A percentile compares a stretch with the other conserved stretches of the same genome.
phyloP scores from a whole-genome alignment of 2,797 vertebrate species.

The Synaphobranchus kaupii region DNA sequence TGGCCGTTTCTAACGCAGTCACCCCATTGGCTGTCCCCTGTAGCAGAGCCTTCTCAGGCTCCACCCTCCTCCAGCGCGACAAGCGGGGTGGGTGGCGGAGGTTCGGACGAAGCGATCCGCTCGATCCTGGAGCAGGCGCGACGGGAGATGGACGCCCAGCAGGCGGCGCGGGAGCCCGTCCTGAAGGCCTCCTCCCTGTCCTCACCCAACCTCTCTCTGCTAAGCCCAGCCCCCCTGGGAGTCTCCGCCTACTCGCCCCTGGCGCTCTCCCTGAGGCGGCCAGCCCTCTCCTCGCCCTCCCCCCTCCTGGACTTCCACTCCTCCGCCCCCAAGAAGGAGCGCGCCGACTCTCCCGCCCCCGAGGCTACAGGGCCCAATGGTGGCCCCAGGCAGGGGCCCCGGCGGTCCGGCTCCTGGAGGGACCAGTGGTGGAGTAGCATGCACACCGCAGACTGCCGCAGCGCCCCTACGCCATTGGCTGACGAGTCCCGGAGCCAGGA shows the following conservation, averaged over 20 bases:
- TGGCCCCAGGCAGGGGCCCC: slow-evolving; percentile 57
- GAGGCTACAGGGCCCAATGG: slow-evolving; percentile 70
- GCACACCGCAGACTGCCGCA: slow-evolving; percentile 80
- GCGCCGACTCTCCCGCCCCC: slow-evolving; percentile 69
- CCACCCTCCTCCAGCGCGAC: slow-evolving; percentile 79
- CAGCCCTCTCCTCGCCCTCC: slow-evolving; percentile 71
- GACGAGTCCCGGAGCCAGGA: slow-evolving; percentile 77
- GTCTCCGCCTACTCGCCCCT: slow-evolving; percentile 85
- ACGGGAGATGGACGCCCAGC: slow-evolving; percentile 95
- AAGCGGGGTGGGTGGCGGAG: slow-evolving; percentile 65
- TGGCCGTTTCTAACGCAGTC: background rate
- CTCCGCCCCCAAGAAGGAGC: slow-evolving; percentile 82
- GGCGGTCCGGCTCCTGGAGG: slow-evolving; percentile 83
- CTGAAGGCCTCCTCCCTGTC: slow-evolving; percentile 83
- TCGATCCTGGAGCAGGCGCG: slow-evolving; percentile 95
- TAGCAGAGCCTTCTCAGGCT: slow-evolving; percentile 85
- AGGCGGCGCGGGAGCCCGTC: slow-evolving; percentile 87
- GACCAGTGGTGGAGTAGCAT: slow-evolving; percentile 93
- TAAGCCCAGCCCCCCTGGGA: slow-evolving; percentile 67
- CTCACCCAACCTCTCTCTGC: slow-evolving; percentile 70
- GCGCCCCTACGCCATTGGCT: slow-evolving; percentile 65
- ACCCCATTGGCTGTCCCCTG: slow-evolving; percentile 41
- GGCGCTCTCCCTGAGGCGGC: slow-evolving; percentile 89
- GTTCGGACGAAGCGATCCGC: slow-evolving; percentile 91
- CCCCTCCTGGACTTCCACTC: slow-evolving; percentile 80